Evolutionary conservation across 1,140 invertebrate genomes (phyloP).

Genomic region (Halotydeus destructor): DNA sequence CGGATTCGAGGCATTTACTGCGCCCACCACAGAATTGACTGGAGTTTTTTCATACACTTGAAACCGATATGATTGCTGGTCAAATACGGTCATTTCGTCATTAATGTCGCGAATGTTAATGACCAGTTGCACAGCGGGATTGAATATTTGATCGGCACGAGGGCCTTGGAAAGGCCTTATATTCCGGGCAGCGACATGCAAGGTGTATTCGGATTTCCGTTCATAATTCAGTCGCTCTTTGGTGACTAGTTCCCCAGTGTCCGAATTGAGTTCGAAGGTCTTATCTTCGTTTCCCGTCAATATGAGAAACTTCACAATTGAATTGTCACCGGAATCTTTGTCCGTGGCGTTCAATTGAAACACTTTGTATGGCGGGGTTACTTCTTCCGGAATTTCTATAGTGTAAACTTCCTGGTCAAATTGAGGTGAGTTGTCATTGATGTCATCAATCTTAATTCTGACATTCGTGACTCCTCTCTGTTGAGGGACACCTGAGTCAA

Average conservation of each 20-base stretch:
- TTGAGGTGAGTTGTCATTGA: slow-evolving; percentile 28
- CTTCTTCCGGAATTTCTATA: slow-evolving; percentile 23
- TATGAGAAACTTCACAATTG: slow-evolving; percentile 24
- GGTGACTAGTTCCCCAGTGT: slow-evolving; percentile 22
- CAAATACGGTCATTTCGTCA: slow-evolving; percentile 19
- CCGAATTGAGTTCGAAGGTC: slow-evolving; percentile 24
- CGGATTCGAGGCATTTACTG: slow-evolving; percentile 17
- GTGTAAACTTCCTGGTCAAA: slow-evolving; percentile 25
- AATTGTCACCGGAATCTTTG: slow-evolving; percentile 24
- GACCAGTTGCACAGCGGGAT: slow-evolving; percentile 18
- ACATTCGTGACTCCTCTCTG: slow-evolving; percentile 29
- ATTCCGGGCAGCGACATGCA: slow-evolving; percentile 20
- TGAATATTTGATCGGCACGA: slow-evolving; percentile 15
- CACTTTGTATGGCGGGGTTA: slow-evolving; percentile 15
- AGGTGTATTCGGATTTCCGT: slow-evolving; percentile 15
- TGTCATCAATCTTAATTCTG: slow-evolving; percentile 40
- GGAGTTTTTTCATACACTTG: slow-evolving; percentile 17
- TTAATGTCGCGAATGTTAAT: slow-evolving; percentile 18
- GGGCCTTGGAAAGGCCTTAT: slow-evolving; percentile 19
- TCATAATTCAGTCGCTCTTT: slow-evolving; percentile 18
- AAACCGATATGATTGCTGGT: slow-evolving; percentile 17
- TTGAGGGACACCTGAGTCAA: slow-evolving; percentile 16
- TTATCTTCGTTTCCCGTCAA: slow-evolving; percentile 24
- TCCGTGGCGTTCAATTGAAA: slow-evolving; percentile 21
- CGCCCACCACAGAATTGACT: slow-evolving; percentile 15